Base-by-base conservation (phyloP, 2,113 vertebrate species). In the Varanus komodoensis region DNA sequence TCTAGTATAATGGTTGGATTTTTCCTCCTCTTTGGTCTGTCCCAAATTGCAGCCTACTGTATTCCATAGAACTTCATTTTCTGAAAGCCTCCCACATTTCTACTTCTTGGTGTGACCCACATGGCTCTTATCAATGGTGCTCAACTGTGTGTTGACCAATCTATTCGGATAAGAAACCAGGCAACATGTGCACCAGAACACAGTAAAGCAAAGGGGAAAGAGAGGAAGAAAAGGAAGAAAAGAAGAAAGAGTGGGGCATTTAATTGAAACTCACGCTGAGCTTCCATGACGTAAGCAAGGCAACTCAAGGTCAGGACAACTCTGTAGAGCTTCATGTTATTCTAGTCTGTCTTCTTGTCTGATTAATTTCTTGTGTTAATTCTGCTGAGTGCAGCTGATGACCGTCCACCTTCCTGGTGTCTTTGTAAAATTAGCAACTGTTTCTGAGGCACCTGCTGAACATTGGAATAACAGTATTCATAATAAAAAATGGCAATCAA, bases 211-310 rank as follows among this genome's bases (percentile, higher is more conserved):
- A 1, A 69, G 0, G 4, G 4, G 7, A 2, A 11, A 3, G 29
- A 2, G 4, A 23, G 32, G 44, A 0, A 3, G 86, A 34, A 17
- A 14, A 75, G 73, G 54, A 79, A 67, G 6, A 2, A 27, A 44
- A 54, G n/a, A 34, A 1, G 77, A 83, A 17, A 4, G 71, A 3
- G 82, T 1, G 81, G 52, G 25, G 48, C 17, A 27, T 84, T 27
- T 50, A 81, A 89, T 83, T 73, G 14, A 91, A 83, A 91, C 93
- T 95, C 87, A 97, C 97, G 95, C 89, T 25, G 73, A 78, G 82
- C n/a, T 48, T 38, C 84, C 54, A 87, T 82, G 34, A 29, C 2
- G 0, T 2, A 0, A 88, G 87, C 86, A 8, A 44, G 50, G 83
- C 92, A 84, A 84, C 19, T 73, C 29, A 96, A 57, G 25, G 23